Percentiles rank a stretch among this genome's conserved stretches.
phyloP scores from a whole-genome alignment of 2,113 vertebrate genomes.

The Crotalus viridis region DNA sequence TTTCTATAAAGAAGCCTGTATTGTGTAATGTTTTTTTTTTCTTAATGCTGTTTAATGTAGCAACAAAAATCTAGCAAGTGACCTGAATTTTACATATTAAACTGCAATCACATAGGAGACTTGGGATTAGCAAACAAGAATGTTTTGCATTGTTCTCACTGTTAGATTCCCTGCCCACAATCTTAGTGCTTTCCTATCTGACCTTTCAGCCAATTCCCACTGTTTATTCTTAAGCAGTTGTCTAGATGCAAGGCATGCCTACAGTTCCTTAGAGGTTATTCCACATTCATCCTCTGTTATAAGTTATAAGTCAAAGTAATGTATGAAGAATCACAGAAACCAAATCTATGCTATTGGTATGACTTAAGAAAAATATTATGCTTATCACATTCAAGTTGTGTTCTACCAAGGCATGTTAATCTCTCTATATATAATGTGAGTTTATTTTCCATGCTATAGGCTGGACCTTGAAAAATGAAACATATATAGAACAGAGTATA shows the following conservation, averaged over 20 bases:
- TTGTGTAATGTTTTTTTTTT: constrained; percentile 47
- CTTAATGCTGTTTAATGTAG: constrained; percentile 71
- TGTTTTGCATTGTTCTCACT: constrained; percentile 59
- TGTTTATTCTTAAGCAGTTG: constrained; percentile 46
- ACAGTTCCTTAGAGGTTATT: constrained; percentile 47
- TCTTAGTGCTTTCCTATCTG: constrained; percentile 68
- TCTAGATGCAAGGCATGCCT: constrained; percentile 39
- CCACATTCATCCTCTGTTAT: constrained; percentile 54
- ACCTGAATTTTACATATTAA: constrained; percentile 72
- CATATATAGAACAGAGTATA: not conserved
- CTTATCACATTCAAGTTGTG: not conserved
- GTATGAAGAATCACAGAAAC: constrained; percentile 27
- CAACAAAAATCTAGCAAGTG: constrained; percentile 73
- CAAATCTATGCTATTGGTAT: not conserved
- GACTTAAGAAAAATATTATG: not conserved
- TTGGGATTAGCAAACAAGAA: constrained; percentile 61
- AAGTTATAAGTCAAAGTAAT: constrained; percentile 47
- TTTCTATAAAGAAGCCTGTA: constrained; percentile 45
- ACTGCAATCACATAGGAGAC: constrained; percentile 61
- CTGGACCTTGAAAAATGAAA: not conserved
- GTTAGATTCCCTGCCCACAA: constrained; percentile 65
- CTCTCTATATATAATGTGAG: not conserved
- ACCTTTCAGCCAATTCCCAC: constrained; percentile 60
- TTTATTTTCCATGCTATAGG: not conserved
- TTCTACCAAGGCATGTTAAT: not conserved